phyloP scores from a whole-genome alignment of 2,797 vertebrate genomes.

The Bothrops alternatus region DNA sequence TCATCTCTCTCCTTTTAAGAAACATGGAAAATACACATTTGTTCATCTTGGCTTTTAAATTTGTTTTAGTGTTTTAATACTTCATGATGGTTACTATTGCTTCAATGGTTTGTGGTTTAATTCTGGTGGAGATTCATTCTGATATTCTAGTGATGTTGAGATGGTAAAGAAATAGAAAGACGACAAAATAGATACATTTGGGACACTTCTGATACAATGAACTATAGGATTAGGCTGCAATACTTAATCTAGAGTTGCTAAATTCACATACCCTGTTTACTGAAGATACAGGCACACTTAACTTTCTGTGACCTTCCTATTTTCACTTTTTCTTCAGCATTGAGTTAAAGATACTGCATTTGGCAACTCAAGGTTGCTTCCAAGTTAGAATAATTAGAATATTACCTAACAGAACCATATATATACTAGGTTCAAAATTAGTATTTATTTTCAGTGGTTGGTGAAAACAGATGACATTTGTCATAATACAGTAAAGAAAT shows the following conservation, averaged over 20 bases:
- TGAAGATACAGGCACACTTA: neutral
- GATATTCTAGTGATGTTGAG: neutral
- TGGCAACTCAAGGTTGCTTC: constrained; percentile 56
- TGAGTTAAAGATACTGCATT: constrained; percentile 53
- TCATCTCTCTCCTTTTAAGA: neutral
- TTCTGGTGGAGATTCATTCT: neutral
- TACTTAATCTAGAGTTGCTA: neutral
- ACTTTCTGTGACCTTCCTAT: constrained; percentile 39
- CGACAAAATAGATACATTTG: neutral
- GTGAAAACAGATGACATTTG: too few species aligned
- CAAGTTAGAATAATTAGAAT: constrained; percentile 50
- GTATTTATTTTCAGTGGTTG: too few species aligned
- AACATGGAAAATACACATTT: neutral
- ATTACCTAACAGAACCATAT: constrained; percentile 30
- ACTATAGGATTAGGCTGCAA: neutral
- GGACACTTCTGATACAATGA: neutral
- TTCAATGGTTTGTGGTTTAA: neutral
- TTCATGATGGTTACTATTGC: neutral
- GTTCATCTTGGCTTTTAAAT: neutral
- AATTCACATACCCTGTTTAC: neutral
- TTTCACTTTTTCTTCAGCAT: constrained; percentile 61
- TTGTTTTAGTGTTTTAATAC: neutral
- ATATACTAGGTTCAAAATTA: too few species aligned
- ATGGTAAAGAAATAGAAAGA: neutral
- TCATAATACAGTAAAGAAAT: too few species aligned